Conservation (phyloP, 2,797 vertebrate genomes). For the Lateolabrax maculatus region DNA sequence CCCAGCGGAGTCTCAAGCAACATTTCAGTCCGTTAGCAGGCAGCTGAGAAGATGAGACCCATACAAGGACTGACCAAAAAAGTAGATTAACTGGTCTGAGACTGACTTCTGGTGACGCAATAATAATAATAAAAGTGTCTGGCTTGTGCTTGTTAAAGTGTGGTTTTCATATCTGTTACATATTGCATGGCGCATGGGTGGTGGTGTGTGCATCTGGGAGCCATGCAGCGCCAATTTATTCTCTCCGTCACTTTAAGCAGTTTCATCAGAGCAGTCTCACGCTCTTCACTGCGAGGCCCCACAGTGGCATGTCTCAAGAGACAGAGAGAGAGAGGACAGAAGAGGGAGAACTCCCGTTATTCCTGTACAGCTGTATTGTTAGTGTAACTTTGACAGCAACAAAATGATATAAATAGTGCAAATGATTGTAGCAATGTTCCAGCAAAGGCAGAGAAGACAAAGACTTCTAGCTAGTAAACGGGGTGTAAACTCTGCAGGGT, state of each 20-base stretch:
- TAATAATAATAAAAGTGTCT: neutral
- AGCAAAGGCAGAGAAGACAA: too few species aligned
- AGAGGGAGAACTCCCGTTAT: too few species aligned
- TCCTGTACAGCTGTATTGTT: too few species aligned
- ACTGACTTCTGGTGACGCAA: neutral
- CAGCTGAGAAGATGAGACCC: constrained; percentile 34
- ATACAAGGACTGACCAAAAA: constrained; percentile 33
- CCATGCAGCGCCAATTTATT: neutral
- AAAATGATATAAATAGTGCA: too few species aligned
- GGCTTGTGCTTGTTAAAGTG: neutral
- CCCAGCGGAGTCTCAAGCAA: constrained; percentile 57
- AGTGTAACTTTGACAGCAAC: too few species aligned
- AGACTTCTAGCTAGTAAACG: too few species aligned
- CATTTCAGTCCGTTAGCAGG: constrained; percentile 55
- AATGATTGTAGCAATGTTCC: too few species aligned
- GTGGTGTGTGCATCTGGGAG: neutral
- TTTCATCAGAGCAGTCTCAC: constrained; percentile 43
- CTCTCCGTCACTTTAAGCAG: constrained; percentile 22
- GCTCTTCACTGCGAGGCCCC: constrained; percentile 19
- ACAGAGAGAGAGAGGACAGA: neutral
- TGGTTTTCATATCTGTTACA: neutral
- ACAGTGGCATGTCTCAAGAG: constrained; percentile 34
- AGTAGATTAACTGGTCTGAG: constrained; percentile 26
- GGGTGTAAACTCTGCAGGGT: too few species aligned
- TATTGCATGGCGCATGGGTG: neutral